phyloP scores from a whole-genome alignment of 2,888 invertebrate genomes.

The Drosophila mercatorum region DNA sequence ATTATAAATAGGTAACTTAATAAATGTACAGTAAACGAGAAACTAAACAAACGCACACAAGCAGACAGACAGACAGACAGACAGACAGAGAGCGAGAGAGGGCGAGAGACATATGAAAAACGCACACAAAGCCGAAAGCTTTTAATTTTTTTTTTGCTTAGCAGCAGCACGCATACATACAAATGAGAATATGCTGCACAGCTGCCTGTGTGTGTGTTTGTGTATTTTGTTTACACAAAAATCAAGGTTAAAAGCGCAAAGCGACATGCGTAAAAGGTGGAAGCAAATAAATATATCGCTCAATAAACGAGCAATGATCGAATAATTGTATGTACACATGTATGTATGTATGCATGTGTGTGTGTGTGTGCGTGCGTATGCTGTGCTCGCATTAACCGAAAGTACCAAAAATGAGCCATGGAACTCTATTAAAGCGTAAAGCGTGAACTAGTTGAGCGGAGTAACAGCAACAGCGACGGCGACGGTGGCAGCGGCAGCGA shows the following conservation, averaged over 20 bases:
- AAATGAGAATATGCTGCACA: slow-evolving; percentile 58
- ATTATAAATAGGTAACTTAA: slow-evolving; percentile 79
- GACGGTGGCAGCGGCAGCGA: not conserved
- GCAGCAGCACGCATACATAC: slow-evolving; percentile 15
- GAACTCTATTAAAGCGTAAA: slow-evolving; percentile 54
- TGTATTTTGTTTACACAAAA: slow-evolving; percentile 75
- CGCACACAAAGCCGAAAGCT: slow-evolving; percentile 66
- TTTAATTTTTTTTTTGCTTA: slow-evolving; percentile 33
- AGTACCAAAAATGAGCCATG: slow-evolving; percentile 52
- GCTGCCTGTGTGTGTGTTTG: slow-evolving; percentile 38
- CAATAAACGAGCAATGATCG: slow-evolving; percentile 62
- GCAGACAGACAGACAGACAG: slow-evolving; percentile 7
- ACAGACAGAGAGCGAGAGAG: not conserved
- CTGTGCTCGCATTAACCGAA: slow-evolving; percentile 43
- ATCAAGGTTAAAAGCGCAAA: slow-evolving; percentile 80
- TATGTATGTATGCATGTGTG: not conserved
- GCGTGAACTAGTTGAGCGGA: slow-evolving; percentile 42
- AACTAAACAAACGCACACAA: slow-evolving; percentile 49
- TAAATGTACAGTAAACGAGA: slow-evolving; percentile 70
- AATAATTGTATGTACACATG: slow-evolving; percentile 37
- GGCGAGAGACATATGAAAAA: slow-evolving; percentile 1
- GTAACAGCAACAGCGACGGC: not conserved
- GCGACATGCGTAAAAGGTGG: slow-evolving; percentile 76
- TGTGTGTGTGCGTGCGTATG: slow-evolving; percentile 13
- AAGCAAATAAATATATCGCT: slow-evolving; percentile 72